Evolutionary conservation across 2,888 invertebrate species (phyloP).

Genomic region (Epinotia bilunana): DNA sequence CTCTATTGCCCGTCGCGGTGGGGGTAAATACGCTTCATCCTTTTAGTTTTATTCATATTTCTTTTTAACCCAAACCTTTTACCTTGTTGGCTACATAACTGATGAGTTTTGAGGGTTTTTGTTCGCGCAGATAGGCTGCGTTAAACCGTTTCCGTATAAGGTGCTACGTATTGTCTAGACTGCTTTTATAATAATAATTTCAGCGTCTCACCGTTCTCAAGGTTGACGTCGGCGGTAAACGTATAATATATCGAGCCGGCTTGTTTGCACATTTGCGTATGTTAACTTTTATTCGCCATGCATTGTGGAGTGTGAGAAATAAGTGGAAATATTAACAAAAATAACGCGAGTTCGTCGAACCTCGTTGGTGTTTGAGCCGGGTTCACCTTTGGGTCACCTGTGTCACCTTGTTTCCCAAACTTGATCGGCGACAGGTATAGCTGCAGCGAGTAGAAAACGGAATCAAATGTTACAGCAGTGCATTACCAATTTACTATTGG

Average conservation of each 20-base stretch:
- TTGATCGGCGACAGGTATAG: slow-evolving; percentile 75
- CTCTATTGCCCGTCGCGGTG: slow-evolving; percentile 67
- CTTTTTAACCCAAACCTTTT: slow-evolving; percentile 61
- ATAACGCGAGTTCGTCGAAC: slow-evolving; percentile 71
- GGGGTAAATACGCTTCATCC: slow-evolving; percentile 68
- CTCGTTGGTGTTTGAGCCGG: slow-evolving; percentile 56
- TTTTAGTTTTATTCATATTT: slow-evolving; percentile 65
- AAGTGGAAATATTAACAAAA: slow-evolving; percentile 56
- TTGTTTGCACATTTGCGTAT: slow-evolving; percentile 42
- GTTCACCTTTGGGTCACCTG: slow-evolving; percentile 79
- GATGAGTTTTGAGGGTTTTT: slow-evolving; percentile 55
- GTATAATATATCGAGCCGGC: slow-evolving; percentile 27
- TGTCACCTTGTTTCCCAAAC: slow-evolving; percentile 81
- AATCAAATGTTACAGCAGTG: slow-evolving; percentile 5
- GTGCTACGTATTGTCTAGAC: slow-evolving; percentile 42
- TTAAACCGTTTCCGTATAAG: slow-evolving; percentile 31
- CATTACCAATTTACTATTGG: background rate
- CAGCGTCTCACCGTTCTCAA: slow-evolving; percentile 35
- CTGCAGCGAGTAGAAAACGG: slow-evolving; percentile 56
- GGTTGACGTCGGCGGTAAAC: slow-evolving; percentile 36
- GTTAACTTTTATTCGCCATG: slow-evolving; percentile 34
- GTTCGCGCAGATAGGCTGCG: slow-evolving; percentile 41
- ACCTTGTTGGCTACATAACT: slow-evolving; percentile 57
- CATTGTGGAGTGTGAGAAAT: slow-evolving; percentile 36
- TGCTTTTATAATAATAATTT: slow-evolving; percentile 48